Conservation (phyloP, 92 coral and sea anemone genomes). For the Epizoanthus stellaris region DNA sequence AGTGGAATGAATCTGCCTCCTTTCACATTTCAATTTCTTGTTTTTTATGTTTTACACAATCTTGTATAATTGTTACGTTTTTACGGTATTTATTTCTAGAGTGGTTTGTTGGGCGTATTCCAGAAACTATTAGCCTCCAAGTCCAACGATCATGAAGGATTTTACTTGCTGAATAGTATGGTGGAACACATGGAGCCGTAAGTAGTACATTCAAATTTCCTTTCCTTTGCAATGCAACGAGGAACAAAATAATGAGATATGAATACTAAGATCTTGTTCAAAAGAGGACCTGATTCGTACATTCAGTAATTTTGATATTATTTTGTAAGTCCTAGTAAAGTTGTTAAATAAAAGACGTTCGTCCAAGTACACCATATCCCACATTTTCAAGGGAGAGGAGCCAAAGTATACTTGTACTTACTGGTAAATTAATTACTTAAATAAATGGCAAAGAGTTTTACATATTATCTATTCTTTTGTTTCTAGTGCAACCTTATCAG, state of each 20-base stretch:
- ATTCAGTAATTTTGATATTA: too few species aligned
- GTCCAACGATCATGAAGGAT: slow-evolving; percentile 96
- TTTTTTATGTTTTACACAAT: background rate
- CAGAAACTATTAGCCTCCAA: slow-evolving; percentile 97
- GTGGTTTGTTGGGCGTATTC: slow-evolving; percentile 91
- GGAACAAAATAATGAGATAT: background rate
- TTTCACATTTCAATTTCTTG: too few species aligned
- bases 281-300: background rate
- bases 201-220: slow-evolving; percentile 33
- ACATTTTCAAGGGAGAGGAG: too few species aligned
- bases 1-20: too few species aligned
- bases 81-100: slow-evolving; percentile 50
- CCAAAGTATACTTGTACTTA: too few species aligned
- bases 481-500: slow-evolving; percentile 65
- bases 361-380: too few species aligned
- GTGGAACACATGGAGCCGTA: slow-evolving; percentile 94
- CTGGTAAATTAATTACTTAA: too few species aligned
- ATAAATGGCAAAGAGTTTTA: too few species aligned
- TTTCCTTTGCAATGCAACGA: background rate
- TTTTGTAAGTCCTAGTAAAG: too few species aligned
- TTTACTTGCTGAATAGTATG: slow-evolving; percentile 87
- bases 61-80: background rate
- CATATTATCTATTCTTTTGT: background rate
- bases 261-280: background rate
- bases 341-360: too few species aligned